Evolutionary conservation across 2,888 invertebrate genomes (phyloP).

Genomic region (Apoda limacodes): DNA sequence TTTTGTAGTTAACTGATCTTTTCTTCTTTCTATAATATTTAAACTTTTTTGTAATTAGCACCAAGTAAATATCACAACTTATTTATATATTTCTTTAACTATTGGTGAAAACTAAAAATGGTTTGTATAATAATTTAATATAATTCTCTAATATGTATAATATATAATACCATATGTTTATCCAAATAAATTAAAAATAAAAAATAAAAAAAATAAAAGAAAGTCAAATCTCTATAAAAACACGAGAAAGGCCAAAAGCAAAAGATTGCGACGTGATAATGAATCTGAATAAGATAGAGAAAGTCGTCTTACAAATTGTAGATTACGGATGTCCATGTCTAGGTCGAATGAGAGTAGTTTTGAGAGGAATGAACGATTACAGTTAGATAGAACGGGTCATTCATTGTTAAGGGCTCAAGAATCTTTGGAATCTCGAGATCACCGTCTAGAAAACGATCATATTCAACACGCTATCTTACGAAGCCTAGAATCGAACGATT

Average conservation of each 20-base stretch:
- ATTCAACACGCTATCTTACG: not conserved
- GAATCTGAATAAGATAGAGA: conserved; percentile 7
- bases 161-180: too few relatives aligned
- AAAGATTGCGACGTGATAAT: conserved; percentile 8
- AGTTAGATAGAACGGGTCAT: not conserved
- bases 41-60: too few relatives aligned
- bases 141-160: too few relatives aligned
- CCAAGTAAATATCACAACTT: too few relatives aligned
- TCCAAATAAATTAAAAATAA: too few relatives aligned
- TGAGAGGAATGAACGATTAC: not conserved
- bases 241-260: conserved; percentile 6
- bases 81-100: too few relatives aligned
- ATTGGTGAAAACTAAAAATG: too few relatives aligned
- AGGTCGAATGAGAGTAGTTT: not conserved
- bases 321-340: conserved; percentile 2
- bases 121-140: too few relatives aligned
- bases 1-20: too few relatives aligned
- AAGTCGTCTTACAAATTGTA: conserved; percentile 5
- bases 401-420: not conserved
- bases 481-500: not conserved
- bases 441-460: not conserved
- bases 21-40: too few relatives aligned
- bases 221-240: conserved; percentile 9
- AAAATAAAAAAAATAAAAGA: too few relatives aligned
- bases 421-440: not conserved